A percentile compares a stretch with the other conserved stretches of the same genome.
Conservation (phyloP, 1,140 invertebrate genomes). For the Aporrectodea caliginosa region DNA sequence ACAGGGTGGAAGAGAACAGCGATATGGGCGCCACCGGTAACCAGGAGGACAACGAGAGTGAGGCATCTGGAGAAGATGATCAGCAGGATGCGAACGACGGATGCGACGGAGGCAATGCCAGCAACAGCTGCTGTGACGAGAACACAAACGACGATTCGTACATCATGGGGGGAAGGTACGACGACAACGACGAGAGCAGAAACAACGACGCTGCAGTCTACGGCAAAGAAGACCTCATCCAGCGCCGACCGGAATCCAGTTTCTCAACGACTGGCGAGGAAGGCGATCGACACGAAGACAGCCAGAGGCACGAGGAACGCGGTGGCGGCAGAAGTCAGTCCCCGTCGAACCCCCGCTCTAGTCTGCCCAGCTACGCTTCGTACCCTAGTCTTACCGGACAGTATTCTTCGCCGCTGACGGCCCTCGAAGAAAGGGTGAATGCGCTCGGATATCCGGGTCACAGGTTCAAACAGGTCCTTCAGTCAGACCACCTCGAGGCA, state of each 20-base stretch:
- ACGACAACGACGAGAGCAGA: neutral
- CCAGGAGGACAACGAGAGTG: neutral
- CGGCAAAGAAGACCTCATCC: neutral
- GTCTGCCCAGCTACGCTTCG: neutral
- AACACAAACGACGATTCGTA: neutral
- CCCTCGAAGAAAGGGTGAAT: slow-evolving; percentile 66
- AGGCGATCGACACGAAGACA: neutral
- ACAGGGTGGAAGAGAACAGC: too few relatives aligned
- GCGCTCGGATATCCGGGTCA: neutral
- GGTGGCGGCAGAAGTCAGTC: neutral
- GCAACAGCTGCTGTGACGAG: neutral
- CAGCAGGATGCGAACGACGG: neutral
- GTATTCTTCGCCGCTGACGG: slow-evolving; percentile 70
- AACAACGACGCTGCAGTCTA: neutral
- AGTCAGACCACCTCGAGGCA: neutral
- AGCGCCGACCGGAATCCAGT: neutral
- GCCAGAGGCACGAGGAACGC: neutral
- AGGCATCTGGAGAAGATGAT: neutral
- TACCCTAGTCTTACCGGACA: neutral
- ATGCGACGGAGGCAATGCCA: neutral
- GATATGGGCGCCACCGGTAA: neutral
- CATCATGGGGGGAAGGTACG: neutral
- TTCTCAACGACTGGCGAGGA: neutral
- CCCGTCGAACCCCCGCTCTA: neutral
- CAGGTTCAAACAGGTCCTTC: neutral